phyloP scores from a whole-genome alignment of 92 coral and sea anemone species.

The Pocillopora meandrina region DNA sequence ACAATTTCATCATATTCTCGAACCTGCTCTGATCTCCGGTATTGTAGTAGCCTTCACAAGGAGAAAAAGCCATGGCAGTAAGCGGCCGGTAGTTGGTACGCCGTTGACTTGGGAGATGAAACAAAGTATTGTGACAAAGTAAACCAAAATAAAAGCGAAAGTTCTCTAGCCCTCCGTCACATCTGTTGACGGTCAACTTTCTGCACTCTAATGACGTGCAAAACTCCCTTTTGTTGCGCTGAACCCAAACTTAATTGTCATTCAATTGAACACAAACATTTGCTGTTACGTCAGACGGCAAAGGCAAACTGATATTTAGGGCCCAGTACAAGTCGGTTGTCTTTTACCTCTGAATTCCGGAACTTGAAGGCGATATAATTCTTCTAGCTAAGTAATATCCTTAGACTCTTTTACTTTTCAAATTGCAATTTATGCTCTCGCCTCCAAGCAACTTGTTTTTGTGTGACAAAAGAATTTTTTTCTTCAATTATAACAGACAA shows the following conservation, averaged over 20 bases:
- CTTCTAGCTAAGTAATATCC: neutral
- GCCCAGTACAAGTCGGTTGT: slow-evolving; percentile 6
- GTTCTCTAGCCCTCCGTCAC: slow-evolving; percentile 26
- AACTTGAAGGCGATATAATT: neutral
- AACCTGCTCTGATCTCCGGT: slow-evolving; percentile 57
- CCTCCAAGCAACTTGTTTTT: slow-evolving; percentile 8
- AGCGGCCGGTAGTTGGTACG: neutral
- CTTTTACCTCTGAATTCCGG: neutral
- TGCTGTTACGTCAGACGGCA: slow-evolving; percentile 31
- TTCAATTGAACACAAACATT: slow-evolving; percentile 35
- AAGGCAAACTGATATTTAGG: slow-evolving; percentile 7
- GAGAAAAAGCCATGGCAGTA: slow-evolving; percentile 35
- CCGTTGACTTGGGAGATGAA: neutral
- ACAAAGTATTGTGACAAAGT: neutral
- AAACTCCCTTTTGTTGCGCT: slow-evolving; percentile 36
- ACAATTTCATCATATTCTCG: slow-evolving; percentile 90
- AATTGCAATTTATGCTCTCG: slow-evolving; percentile 2
- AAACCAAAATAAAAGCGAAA: slow-evolving; percentile 23
- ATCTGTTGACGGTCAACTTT: slow-evolving; percentile 41
- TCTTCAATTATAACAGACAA: slow-evolving; percentile 18
- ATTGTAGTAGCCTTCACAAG: neutral
- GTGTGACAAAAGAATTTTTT: slow-evolving; percentile 26
- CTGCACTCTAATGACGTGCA: slow-evolving; percentile 45
- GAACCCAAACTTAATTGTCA: slow-evolving; percentile 24
- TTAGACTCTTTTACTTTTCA: neutral